A percentile compares a stretch with the other conserved stretches of the same genome.
phyloP scores from a whole-genome alignment of 1,140 invertebrate species.

The Camponotus vicinus region DNA sequence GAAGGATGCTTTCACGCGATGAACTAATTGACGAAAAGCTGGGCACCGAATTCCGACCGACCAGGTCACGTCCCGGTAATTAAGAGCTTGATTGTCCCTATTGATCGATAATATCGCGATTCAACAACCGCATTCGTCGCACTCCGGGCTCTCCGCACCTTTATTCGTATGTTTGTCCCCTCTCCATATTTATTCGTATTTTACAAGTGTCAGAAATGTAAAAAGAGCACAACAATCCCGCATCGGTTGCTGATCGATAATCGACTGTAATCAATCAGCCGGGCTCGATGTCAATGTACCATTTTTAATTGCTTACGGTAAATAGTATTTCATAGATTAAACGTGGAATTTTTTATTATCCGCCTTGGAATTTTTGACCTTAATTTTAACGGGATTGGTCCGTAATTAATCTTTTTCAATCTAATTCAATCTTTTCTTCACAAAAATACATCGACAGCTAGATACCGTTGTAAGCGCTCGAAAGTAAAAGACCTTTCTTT shows the following conservation, averaged over 20 bases:
- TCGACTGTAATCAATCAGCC: constrained; percentile 39
- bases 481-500: constrained; percentile 13
- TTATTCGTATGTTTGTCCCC: constrained; percentile 21
- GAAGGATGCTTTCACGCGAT: not conserved
- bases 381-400: not conserved
- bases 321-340: not conserved
- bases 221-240: constrained; percentile 26
- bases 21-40: constrained; percentile 38
- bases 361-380: not conserved
- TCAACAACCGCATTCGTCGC: constrained; percentile 60
- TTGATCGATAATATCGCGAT: constrained; percentile 67
- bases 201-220: not conserved
- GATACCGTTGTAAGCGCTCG: not conserved
- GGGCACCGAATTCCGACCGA: constrained; percentile 18
- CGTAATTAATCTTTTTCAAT: constrained; percentile 9
- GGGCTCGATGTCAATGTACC: not conserved
- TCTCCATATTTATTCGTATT: no score
- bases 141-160: not conserved
- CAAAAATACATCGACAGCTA: constrained; percentile 26
- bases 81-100: constrained; percentile 70
- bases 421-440: not conserved
- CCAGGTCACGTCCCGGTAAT: constrained; percentile 60
- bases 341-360: not conserved
- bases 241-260: constrained; percentile 39
- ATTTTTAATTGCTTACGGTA: not conserved